Conservation (phyloP, 2,888 invertebrate genomes). For the Bugula neritina region DNA sequence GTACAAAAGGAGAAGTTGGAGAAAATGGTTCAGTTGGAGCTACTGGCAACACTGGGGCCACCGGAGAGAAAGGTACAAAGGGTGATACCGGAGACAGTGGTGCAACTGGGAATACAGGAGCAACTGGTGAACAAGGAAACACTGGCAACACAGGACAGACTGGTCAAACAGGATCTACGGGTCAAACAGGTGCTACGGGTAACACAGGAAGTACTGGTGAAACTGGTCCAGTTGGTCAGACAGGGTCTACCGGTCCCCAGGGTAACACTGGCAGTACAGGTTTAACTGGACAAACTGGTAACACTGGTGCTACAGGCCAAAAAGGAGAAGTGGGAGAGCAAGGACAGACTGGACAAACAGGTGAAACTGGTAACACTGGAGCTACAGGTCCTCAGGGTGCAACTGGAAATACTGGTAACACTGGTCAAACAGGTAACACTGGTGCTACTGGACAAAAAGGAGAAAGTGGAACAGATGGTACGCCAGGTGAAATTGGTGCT, state of each 20-base stretch:
- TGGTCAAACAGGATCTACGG: slow-evolving; percentile 7
- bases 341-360: slow-evolving; percentile 4
- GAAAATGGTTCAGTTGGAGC: neutral
- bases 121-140: neutral
- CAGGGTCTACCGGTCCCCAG: slow-evolving; percentile 15
- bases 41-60: neutral
- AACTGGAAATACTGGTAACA: slow-evolving; percentile 22
- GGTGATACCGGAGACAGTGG: slow-evolving; percentile 17
- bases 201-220: slow-evolving; percentile 15
- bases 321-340: slow-evolving; percentile 22
- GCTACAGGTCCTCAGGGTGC: slow-evolving; percentile 28
- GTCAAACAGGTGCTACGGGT: neutral
- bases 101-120: slow-evolving; percentile 3
- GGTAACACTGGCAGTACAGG: slow-evolving; percentile 22
- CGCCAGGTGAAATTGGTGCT: neutral
- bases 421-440: slow-evolving; percentile 8
- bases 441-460: slow-evolving; percentile 25
- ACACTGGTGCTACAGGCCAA: slow-evolving; percentile 19
- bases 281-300: slow-evolving; percentile 19
- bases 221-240: neutral
- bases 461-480: neutral
- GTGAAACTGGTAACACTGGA: slow-evolving; percentile 28
- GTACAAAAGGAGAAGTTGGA: neutral
- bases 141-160: slow-evolving; percentile 8
- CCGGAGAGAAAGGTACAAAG: slow-evolving; percentile 13